Percentiles rank a stretch among this genome's conserved stretches.
Evolutionary conservation across 2,888 invertebrate species (phyloP).

Genomic region (Bibio marci): DNA sequence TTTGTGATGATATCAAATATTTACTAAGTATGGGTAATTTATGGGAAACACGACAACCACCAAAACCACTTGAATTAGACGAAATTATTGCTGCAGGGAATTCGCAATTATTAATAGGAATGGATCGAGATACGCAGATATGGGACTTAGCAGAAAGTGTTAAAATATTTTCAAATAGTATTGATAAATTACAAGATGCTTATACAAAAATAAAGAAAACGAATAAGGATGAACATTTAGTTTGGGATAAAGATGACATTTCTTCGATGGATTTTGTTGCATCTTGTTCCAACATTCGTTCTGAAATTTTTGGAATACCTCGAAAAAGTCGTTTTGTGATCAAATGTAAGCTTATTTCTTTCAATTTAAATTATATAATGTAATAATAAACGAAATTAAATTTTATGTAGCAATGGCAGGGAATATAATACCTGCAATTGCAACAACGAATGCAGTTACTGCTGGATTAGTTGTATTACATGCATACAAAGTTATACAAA

Average conservation of each 20-base stretch:
- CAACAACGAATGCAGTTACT: slow-evolving; percentile 95
- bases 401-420: slow-evolving; percentile 78
- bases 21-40: slow-evolving; percentile 85
- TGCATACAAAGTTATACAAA: slow-evolving; percentile 57
- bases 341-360: slow-evolving; percentile 53
- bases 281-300: slow-evolving; percentile 83
- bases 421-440: slow-evolving; percentile 98
- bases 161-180: slow-evolving; percentile 49
- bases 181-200: slow-evolving; percentile 42
- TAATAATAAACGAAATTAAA: not conserved
- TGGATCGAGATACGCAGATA: slow-evolving; percentile 52
- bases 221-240: slow-evolving; percentile 46
- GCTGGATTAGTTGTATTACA: slow-evolving; percentile 90
- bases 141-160: slow-evolving; percentile 67
- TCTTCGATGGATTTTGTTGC: slow-evolving; percentile 92
- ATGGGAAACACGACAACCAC: slow-evolving; percentile 82
- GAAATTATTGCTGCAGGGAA: slow-evolving; percentile 37
- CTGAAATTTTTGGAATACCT: slow-evolving; percentile 75
- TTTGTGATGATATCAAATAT: slow-evolving; percentile 87
- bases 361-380: not conserved
- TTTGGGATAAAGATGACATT: slow-evolving; percentile 97
- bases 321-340: slow-evolving; percentile 82
- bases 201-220: slow-evolving; percentile 35
- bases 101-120: slow-evolving; percentile 24
- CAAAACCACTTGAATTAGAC: slow-evolving; percentile 60